These are phyloP conservation scores for Dreissena polymorpha DNA, from an alignment of 1,140 invertebrate species.

Conservation along the genomic window DNA sequence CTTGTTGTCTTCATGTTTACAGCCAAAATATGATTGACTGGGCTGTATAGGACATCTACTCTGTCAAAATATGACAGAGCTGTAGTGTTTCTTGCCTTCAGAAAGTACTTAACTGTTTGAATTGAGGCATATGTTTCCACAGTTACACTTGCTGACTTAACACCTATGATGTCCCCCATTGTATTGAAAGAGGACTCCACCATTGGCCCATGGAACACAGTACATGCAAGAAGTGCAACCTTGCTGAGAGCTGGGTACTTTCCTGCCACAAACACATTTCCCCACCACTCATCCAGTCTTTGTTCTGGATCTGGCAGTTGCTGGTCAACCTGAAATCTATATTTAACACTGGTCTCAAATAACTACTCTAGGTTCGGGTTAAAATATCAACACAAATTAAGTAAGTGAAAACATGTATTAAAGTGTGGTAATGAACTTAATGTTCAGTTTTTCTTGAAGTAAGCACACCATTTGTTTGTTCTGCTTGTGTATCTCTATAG, in stretches of 20 bases:
- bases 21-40: not conserved
- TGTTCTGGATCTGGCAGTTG: constrained; percentile 5
- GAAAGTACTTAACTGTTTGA: constrained; percentile 55
- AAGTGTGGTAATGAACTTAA: no score
- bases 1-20: not conserved
- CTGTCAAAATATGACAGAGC: constrained; percentile 42
- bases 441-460: no score
- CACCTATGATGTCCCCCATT: constrained; percentile 50
- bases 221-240: constrained; percentile 14
- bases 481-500: not conserved
- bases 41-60: constrained; percentile 7
- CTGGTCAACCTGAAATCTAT: not conserved
- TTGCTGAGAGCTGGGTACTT: constrained; percentile 43
- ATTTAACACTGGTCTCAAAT: no score
- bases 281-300: constrained; percentile 42
- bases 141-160: not conserved
- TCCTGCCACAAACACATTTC: not conserved
- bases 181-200: constrained; percentile 54
- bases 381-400: no score
- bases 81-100: constrained; percentile 4
- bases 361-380: no score
- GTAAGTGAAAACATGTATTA: no score
- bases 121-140: constrained; percentile 33
- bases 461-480: no score
- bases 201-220: constrained; percentile 54